Evolutionary conservation across 2,888 invertebrate species (phyloP).

Genomic region (Plagiodera versicolora): DNA sequence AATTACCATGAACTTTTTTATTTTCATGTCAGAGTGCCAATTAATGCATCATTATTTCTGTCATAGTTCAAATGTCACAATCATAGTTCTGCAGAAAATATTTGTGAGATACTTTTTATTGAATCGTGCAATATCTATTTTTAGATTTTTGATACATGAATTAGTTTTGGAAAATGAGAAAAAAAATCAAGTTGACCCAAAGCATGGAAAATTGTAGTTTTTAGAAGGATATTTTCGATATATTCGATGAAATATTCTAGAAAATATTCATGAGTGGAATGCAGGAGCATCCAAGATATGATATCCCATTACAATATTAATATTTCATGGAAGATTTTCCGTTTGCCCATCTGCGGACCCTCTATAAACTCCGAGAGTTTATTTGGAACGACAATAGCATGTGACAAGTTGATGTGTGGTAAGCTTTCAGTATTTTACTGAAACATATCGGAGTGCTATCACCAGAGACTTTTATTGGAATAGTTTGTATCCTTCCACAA

Average conservation of each 20-base stretch:
- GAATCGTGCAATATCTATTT: no score
- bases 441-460: neutral
- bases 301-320: neutral
- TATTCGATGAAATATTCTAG: neutral
- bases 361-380: conserved; percentile 2
- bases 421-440: conserved; percentile 6
- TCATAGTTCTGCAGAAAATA: no score
- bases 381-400: conserved; percentile 5
- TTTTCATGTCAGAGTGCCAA: no score
- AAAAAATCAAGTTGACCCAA: no score
- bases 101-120: no score
- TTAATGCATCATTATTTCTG: no score
- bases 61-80: no score
- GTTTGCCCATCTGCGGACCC: conserved; percentile 1
- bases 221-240: neutral
- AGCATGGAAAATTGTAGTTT: no score
- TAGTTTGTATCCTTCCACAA: neutral
- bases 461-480: neutral
- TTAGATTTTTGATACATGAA: no score
- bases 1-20: no score
- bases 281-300: neutral
- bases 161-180: no score
- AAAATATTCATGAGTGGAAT: neutral
- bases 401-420: conserved; percentile 11
- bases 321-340: neutral